Conservation (phyloP, 2,113 vertebrate species). For the Nicator chloris region DNA sequence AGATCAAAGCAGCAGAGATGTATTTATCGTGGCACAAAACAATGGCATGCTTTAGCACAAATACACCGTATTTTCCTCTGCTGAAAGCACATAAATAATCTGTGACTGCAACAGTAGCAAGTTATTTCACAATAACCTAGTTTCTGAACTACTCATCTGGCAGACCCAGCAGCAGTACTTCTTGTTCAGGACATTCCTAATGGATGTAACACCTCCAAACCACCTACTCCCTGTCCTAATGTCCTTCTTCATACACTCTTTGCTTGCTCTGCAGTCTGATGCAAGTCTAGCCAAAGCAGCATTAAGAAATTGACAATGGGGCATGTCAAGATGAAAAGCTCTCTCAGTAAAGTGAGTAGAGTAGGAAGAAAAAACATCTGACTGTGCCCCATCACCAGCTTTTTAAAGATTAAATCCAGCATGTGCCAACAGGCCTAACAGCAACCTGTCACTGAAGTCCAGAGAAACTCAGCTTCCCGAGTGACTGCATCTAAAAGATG, state of each 20-base stretch:
- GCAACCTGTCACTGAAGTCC: conserved; percentile 1
- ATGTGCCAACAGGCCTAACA: background rate
- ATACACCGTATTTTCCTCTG: background rate
- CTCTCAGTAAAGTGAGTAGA: background rate
- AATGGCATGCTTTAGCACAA: background rate
- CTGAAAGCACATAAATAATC: background rate
- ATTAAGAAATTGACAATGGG: background rate
- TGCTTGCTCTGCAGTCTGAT: background rate
- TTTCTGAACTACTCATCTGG: background rate
- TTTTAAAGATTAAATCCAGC: conserved; percentile 9
- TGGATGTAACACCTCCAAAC: background rate
- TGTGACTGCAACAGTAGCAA: background rate
- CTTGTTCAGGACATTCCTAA: background rate
- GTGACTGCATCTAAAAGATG: background rate
- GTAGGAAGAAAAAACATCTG: background rate
- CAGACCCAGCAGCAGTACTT: background rate
- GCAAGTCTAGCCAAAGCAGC: background rate
- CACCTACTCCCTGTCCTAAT: background rate
- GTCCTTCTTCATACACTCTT: background rate
- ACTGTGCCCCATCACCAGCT: background rate
- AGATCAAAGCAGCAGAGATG: background rate
- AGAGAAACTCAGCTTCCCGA: background rate
- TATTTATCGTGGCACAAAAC: background rate
- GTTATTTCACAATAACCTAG: background rate
- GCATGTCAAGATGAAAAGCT: background rate